A percentile compares a stretch with the other conserved stretches of the same genome.
These are phyloP conservation scores for Cydia strobilella DNA, from an alignment of 1,140 invertebrate species.

Conservation along the genomic window DNA sequence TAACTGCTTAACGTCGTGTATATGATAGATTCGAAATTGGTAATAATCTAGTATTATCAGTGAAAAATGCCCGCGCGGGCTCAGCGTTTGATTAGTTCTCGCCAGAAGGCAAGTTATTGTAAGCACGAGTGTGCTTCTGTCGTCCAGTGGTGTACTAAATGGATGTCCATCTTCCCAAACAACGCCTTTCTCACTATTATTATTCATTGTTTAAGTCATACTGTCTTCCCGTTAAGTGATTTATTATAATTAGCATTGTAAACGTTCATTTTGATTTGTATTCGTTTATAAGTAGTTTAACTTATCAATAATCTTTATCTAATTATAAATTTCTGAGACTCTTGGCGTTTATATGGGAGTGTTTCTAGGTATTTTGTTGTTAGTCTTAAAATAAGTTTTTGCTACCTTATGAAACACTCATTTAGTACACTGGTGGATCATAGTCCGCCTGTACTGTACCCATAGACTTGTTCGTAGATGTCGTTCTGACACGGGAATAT, in stretches of 20 bases:
- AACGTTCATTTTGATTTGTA: not conserved
- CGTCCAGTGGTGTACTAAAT: constrained; percentile 61
- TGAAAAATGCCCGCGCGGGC: constrained; percentile 50
- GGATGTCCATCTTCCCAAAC: constrained; percentile 36
- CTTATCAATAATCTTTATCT: not conserved
- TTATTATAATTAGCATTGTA: constrained; percentile 4
- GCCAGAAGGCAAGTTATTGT: constrained; percentile 57
- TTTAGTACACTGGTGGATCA: constrained; percentile 61
- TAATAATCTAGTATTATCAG: constrained; percentile 59
- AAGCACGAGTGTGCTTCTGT: constrained; percentile 67
- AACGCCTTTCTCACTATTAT: constrained; percentile 4
- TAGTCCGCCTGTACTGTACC: constrained; percentile 74
- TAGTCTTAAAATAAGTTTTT: constrained; percentile 35
- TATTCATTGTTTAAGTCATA: constrained; percentile 15
- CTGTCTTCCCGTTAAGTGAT: constrained; percentile 8
- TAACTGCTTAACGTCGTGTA: constrained; percentile 43
- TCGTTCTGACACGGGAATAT: constrained; percentile 56
- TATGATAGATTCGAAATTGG: constrained; percentile 79
- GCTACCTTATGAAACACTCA: constrained; percentile 42
- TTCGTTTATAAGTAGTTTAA: constrained; percentile 5
- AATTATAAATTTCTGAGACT: constrained; percentile 5
- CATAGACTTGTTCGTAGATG: constrained; percentile 70
- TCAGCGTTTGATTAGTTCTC: constrained; percentile 50
- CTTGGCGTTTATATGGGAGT: constrained; percentile 30
- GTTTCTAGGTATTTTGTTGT: constrained; percentile 30